phyloP scores from a whole-genome alignment of 2,113 vertebrate genomes.

The Gymnorhina tibicen region DNA sequence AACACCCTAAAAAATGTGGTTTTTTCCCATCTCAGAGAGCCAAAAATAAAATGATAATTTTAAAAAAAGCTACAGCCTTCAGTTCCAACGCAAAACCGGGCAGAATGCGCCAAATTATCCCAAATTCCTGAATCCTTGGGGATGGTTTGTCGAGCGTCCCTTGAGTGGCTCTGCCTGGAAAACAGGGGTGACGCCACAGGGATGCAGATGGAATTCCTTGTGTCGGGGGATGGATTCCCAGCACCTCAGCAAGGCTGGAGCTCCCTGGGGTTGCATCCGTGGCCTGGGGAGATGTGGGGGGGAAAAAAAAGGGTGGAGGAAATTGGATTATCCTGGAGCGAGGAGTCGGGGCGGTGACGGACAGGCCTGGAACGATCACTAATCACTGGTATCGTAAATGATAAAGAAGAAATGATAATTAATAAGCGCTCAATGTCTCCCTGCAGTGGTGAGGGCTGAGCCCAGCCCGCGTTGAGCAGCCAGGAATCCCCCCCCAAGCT shows the following conservation, averaged over 20 bases:
- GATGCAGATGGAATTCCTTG: not conserved
- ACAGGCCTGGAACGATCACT: fast-evolving
- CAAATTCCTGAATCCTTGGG: not conserved
- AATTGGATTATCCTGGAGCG: fast-evolving
- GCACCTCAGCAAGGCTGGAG: not conserved
- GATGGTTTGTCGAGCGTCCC: fast-evolving
- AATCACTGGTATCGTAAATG: fast-evolving
- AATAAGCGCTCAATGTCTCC: fast-evolving
- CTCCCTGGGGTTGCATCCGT: not conserved
- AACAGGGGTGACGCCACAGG: not conserved
- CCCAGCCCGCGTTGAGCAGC: not conserved
- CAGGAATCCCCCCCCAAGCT: not conserved
- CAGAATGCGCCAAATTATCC: not conserved
- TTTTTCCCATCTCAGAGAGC: not conserved
- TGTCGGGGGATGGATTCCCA: fast-evolving
- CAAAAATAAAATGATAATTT: fast-evolving
- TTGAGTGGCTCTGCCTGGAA: not conserved
- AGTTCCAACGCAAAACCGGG: not conserved
- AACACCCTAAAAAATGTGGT: not conserved
- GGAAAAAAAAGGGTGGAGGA: not conserved
- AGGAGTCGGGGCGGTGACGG: fast-evolving
- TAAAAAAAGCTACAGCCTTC: not conserved
- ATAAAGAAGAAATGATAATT: fast-evolving
- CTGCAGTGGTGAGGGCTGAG: not conserved
- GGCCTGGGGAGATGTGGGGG: not conserved